phyloP scores from a whole-genome alignment of 92 coral and sea anemone species.

The Galaxea fascicularis region DNA sequence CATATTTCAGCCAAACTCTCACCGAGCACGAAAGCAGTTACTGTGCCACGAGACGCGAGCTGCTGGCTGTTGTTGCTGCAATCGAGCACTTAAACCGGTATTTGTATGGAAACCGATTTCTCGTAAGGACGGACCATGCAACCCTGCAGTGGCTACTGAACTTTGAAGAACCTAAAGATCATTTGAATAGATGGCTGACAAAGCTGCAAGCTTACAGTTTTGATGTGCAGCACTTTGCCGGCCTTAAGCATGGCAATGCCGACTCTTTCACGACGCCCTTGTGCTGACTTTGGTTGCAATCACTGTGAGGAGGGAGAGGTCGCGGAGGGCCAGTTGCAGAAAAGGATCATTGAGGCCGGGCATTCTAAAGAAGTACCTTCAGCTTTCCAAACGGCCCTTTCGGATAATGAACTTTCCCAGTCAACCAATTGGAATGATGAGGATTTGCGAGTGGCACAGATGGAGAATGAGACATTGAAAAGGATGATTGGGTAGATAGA shows the following conservation, averaged over 20 bases:
- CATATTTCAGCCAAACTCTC: constrained; percentile 48
- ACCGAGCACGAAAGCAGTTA: constrained; percentile 33
- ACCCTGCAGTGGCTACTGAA: constrained; percentile 17
- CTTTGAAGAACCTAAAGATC: constrained; percentile 37
- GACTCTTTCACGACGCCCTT: constrained; percentile 34
- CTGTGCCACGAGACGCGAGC: constrained; percentile 41
- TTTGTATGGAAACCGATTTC: constrained; percentile 29
- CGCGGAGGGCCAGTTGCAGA: too few relatives aligned
- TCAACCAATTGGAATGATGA: too few relatives aligned
- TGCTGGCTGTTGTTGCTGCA: constrained; percentile 10
- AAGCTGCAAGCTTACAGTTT: constrained; percentile 43
- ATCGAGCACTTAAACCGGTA: constrained; percentile 36
- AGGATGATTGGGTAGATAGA: too few relatives aligned
- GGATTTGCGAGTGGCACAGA: too few relatives aligned
- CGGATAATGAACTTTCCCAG: too few relatives aligned
- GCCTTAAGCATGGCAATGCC: constrained; percentile 59
- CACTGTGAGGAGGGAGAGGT: too few relatives aligned
- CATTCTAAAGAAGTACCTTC: too few relatives aligned
- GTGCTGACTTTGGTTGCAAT: too few relatives aligned
- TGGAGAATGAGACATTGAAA: too few relatives aligned
- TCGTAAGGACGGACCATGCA: constrained; percentile 36
- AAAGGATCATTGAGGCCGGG: too few relatives aligned
- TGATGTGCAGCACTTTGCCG: constrained; percentile 51
- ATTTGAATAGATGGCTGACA: not conserved
- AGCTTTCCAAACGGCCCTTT: too few relatives aligned